These are phyloP conservation scores for Lissocephala sabroskyi DNA, from an alignment of 2,888 invertebrate genomes.

Conservation along the genomic window DNA sequence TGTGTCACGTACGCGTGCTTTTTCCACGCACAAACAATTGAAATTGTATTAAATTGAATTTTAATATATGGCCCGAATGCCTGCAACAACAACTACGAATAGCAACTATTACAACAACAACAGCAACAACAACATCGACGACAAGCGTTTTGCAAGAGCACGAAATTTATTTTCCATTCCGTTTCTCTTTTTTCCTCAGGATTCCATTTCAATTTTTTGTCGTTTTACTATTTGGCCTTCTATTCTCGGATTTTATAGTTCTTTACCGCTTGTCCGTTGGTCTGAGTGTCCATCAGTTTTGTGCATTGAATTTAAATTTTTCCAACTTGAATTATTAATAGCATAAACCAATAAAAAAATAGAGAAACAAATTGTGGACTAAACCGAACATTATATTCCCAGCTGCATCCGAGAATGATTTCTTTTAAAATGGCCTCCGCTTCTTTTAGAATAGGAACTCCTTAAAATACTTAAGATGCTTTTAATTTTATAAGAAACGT, in stretches of 20 bases:
- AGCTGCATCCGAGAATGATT: neutral
- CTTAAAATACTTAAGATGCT: no score
- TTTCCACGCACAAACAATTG: slow-evolving; percentile 57
- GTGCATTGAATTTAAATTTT: slow-evolving; percentile 57
- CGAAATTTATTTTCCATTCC: neutral
- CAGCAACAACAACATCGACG: neutral
- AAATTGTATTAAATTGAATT: slow-evolving; percentile 62
- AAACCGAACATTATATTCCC: no score
- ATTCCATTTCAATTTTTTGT: slow-evolving; percentile 9
- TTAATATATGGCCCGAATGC: slow-evolving; percentile 49
- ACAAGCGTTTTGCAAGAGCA: slow-evolving; percentile 18
- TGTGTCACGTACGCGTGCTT: slow-evolving; percentile 11
- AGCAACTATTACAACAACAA: slow-evolving; percentile 7
- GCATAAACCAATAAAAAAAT: slow-evolving; percentile 36
- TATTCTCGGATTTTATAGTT: neutral
- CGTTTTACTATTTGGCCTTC: neutral
- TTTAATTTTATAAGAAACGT: no score
- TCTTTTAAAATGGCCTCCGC: neutral
- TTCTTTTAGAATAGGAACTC: no score
- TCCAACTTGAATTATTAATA: slow-evolving; percentile 53
- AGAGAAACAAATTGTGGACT: no score
- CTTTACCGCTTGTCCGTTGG: slow-evolving; percentile 21
- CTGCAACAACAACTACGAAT: slow-evolving; percentile 3
- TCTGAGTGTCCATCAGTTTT: slow-evolving; percentile 25
- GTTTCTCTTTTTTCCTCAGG: no score